A percentile compares a stretch with the other conserved stretches of the same genome.
phyloP scores from a whole-genome alignment of 2,888 invertebrate genomes.

The Habrosyne pyritoides region DNA sequence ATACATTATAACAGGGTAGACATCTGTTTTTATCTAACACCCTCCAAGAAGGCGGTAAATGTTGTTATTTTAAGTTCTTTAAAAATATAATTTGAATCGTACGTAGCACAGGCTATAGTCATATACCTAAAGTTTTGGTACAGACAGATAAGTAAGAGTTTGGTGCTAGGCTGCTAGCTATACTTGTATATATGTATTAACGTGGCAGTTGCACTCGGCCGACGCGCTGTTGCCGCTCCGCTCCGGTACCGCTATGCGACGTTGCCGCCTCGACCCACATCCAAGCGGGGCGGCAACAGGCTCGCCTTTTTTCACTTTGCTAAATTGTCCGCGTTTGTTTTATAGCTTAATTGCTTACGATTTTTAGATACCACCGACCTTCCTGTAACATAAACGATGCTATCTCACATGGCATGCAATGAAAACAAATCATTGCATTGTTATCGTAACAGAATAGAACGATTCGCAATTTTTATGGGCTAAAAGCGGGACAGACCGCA shows the following conservation, averaged over 20 bases:
- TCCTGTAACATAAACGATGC: constrained; percentile 13
- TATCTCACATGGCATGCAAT: constrained; percentile 5
- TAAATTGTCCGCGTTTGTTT: constrained; percentile 56
- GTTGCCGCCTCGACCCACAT: constrained; percentile 70
- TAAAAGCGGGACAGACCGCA: not conserved
- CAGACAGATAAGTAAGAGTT: not conserved
- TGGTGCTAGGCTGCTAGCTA: not conserved
- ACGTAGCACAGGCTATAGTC: too few species aligned
- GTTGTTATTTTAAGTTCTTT: too few species aligned
- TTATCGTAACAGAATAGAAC: not conserved
- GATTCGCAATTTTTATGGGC: not conserved
- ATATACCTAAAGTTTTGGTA: not conserved
- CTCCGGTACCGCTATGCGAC: constrained; percentile 64
- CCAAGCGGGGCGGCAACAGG: constrained; percentile 50
- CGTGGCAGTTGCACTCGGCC: constrained; percentile 14
- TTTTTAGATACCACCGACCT: constrained; percentile 33
- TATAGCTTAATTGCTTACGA: constrained; percentile 30
- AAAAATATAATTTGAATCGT: too few species aligned
- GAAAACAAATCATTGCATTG: constrained; percentile 4
- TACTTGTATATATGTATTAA: constrained; percentile 4
- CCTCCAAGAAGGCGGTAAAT: too few species aligned
- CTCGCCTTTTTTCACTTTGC: constrained; percentile 60
- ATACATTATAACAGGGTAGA: too few species aligned
- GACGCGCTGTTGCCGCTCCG: constrained; percentile 52
- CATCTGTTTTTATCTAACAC: too few species aligned